Conservation (phyloP, 1,140 invertebrate genomes). For the Eumeta japonica region DNA sequence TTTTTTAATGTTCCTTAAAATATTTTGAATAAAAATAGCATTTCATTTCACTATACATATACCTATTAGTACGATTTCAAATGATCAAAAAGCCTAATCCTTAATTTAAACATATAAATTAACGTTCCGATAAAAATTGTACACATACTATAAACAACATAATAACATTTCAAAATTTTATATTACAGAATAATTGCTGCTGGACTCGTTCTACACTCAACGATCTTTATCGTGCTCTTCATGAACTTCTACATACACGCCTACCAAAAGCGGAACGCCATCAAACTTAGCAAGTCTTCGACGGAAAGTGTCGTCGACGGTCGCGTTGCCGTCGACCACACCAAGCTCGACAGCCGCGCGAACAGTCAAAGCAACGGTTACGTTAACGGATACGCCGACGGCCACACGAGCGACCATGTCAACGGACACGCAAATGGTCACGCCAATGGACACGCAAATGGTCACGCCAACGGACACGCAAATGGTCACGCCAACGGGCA, state of each 20-base stretch:
- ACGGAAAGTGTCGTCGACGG: slow-evolving; percentile 20
- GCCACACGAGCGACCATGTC: background rate
- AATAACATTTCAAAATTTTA: slow-evolving; percentile 13
- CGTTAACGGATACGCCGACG: slow-evolving; percentile 7
- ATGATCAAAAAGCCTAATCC: too few relatives aligned
- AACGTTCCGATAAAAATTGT: too few relatives aligned
- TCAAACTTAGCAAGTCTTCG: slow-evolving; percentile 14
- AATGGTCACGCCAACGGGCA: slow-evolving; percentile 9
- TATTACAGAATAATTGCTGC: slow-evolving; percentile 63
- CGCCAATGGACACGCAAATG: slow-evolving; percentile 18
- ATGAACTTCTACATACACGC: slow-evolving; percentile 87
- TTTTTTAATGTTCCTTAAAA: too few relatives aligned
- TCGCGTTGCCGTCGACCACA: slow-evolving; percentile 20
- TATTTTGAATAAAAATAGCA: too few relatives aligned
- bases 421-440: background rate
- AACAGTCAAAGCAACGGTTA: slow-evolving; percentile 12
- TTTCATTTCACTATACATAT: too few relatives aligned
- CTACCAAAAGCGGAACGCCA: slow-evolving; percentile 60
- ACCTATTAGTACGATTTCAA: too few relatives aligned
- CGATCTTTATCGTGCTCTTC: slow-evolving; percentile 89
- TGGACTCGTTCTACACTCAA: slow-evolving; percentile 79
- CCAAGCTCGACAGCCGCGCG: slow-evolving; percentile 10
- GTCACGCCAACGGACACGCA: slow-evolving; percentile 2
- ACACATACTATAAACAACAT: background rate
- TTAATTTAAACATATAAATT: too few relatives aligned